Evolutionary conservation across 2,797 vertebrate species (phyloP), one percentile per base, ranked within the genome.

Genomic region (Spea hammondii): DNA sequence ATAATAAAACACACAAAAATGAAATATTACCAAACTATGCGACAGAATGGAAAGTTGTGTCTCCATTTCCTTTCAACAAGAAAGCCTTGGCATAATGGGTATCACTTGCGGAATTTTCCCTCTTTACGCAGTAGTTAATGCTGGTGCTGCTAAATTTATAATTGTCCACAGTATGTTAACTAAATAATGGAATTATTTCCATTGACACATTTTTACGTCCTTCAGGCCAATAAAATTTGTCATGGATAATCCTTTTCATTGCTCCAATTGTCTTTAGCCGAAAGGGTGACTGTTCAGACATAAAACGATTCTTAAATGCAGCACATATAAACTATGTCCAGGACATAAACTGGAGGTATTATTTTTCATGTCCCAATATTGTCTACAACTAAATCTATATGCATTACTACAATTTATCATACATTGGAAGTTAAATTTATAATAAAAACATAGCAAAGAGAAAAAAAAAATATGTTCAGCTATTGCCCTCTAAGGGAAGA

Each of bases 101-200:
- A 68, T 60, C 51, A 49, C 53, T 68, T 70, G 62, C 47, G 69
- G 1, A 62, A 70, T 74, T 32, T 74, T 60, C 47, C 73, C 45
- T 51, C 32, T 46, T 14, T 74, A 32, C 14, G 9, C 45, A 44
- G 48, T 54, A 65, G n/a, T 70, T 77, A 65, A 72, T 72, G 60
- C 57, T 67, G 53, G 53, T 73, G 12, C 50, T 59, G 64, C 48
- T 46, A 68, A 49, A 6, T 68, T 72, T 69, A 81, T 32, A 66
- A 75, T 65, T 71, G 64, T 13, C 68, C 14, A 57, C 62, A 51
- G 49, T 72, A 5, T 8, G 46, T 59, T 62, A 77, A 5, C 68
- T 67, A 77, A 77, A 73, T 54, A 82, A 57, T 65, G 70, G 72
- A 53, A 77, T 82, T 60, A 82, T 76, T 72, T 67, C 67, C 49